Base-by-base conservation (phyloP, 92 coral and sea anemone species). In the Nematostella vectensis region DNA sequence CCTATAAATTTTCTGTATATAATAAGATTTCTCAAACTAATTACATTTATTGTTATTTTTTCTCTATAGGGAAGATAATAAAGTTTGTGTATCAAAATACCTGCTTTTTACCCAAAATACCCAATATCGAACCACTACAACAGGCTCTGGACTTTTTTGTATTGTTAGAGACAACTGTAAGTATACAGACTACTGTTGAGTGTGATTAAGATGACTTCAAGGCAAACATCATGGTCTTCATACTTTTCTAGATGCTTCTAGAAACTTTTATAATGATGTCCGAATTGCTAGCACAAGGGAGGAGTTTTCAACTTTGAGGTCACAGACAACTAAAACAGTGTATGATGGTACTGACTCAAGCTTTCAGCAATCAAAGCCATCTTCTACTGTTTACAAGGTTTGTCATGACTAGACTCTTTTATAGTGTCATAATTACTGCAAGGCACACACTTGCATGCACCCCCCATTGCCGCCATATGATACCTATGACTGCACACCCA, bases 71-170 rank as follows among this genome's bases (percentile, higher is more conserved):
- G 80, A 72, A 18, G 99, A 87, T 67, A 81, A 72, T 59, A 70
- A 79, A 20, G 86, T 93, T 1, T 93, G 99, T 55, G 75, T 93
- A n/a, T 87, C 99, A 11, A 58, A 43, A 18, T 68, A 80, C 49
- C 64, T 75, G 40, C 65, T 93, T 23, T 93, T 82, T 66, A 76
- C 63, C 26, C 81, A 82, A 57, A 87, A 93, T 70, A 77, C 87
- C 3, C 66, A 74, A 63, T 87, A 80, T 56, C 59, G 48, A 29
- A 82, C 94, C 19, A 57, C 81, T 55, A 69, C 74, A 28, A 87
- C 99, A 6, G 96, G 94, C 16, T 52, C 89, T 52, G 99, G 99
- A 24, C 48, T 93, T 24, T 93, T 93, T 49, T 93, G 99, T 55
- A 87, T 93, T 15, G 29, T 65, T 51, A 76, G 54, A 47, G 95